phyloP scores from a whole-genome alignment of 92 coral and sea anemone species.

The Porites divaricata region DNA sequence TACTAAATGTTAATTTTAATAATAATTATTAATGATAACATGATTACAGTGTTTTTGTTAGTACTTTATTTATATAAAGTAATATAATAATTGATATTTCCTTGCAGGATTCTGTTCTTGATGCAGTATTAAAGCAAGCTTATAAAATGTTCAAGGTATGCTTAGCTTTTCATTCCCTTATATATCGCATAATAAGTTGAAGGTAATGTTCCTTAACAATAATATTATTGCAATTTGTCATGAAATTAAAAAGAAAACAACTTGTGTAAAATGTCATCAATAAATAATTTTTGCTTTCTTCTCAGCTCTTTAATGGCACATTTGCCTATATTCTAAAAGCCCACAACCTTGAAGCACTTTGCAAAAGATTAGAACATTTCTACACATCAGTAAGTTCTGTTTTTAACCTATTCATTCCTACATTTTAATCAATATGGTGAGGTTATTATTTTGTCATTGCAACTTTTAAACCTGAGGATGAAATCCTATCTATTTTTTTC shows the following conservation, averaged over 20 bases:
- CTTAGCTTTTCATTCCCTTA: too few species aligned
- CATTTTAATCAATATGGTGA: too few species aligned
- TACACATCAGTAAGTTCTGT: conserved; percentile 81
- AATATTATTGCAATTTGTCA: too few species aligned
- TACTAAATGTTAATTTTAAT: too few species aligned
- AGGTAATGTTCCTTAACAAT: too few species aligned
- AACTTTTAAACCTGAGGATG: not conserved
- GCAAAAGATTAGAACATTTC: conserved; percentile 86
- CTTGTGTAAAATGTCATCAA: not conserved
- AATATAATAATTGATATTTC: not conserved
- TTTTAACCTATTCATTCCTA: not conserved
- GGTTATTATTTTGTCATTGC: too few species aligned
- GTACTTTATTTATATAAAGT: too few species aligned
- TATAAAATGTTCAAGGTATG: conserved; percentile 96
- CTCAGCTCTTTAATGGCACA: conserved; percentile 93
- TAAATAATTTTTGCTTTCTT: not conserved
- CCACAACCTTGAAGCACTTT: conserved; percentile 74
- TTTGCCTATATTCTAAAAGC: conserved; percentile 72
- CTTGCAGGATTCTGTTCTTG: conserved; percentile 88
- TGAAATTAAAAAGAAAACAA: too few species aligned
- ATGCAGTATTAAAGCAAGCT: conserved; percentile 92
- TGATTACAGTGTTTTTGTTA: too few species aligned
- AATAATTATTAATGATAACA: too few species aligned
- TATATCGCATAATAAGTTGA: too few species aligned
- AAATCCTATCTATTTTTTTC: not conserved